A percentile compares a stretch with the other conserved stretches of the same genome.
Conservation (phyloP, 2,888 invertebrate genomes). For the Eurois occulta region DNA sequence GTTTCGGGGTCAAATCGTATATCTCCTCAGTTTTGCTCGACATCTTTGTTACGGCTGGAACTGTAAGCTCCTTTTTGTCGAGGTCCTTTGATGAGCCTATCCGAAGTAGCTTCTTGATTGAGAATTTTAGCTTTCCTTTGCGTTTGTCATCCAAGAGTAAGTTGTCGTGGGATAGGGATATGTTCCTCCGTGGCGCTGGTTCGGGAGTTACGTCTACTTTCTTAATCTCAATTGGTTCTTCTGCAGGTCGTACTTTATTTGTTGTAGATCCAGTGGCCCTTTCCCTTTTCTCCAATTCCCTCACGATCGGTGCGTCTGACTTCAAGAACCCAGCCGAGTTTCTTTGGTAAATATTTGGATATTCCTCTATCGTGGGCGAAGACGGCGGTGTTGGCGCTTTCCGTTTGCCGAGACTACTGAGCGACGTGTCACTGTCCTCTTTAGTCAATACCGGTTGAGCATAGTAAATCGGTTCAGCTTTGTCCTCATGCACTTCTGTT, state of each 20-base stretch:
- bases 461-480: slow-evolving; percentile 84
- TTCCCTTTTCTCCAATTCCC: slow-evolving; percentile 94
- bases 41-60: slow-evolving; percentile 85
- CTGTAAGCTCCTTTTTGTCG: slow-evolving; percentile 89
- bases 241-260: slow-evolving; percentile 78
- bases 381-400: slow-evolving; percentile 94
- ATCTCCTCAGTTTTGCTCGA: slow-evolving; percentile 90
- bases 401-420: slow-evolving; percentile 92
- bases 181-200: slow-evolving; percentile 92
- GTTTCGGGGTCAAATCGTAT: slow-evolving; percentile 90
- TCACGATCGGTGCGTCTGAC: slow-evolving; percentile 92
- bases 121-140: slow-evolving; percentile 93
- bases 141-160: slow-evolving; percentile 91
- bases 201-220: slow-evolving; percentile 89
- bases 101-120: slow-evolving; percentile 95
- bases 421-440: slow-evolving; percentile 90
- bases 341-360: slow-evolving; percentile 90
- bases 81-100: slow-evolving; percentile 94
- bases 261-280: slow-evolving; percentile 86
- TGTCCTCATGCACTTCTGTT: slow-evolving; percentile 81
- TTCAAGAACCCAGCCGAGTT: slow-evolving; percentile 90
- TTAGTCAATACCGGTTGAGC: slow-evolving; percentile 89
- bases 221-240: slow-evolving; percentile 80
- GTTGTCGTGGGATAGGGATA: slow-evolving; percentile 94
- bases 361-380: slow-evolving; percentile 87